phyloP scores from a whole-genome alignment of 2,888 invertebrate genomes.

The Exephanes ischioxanthus region DNA sequence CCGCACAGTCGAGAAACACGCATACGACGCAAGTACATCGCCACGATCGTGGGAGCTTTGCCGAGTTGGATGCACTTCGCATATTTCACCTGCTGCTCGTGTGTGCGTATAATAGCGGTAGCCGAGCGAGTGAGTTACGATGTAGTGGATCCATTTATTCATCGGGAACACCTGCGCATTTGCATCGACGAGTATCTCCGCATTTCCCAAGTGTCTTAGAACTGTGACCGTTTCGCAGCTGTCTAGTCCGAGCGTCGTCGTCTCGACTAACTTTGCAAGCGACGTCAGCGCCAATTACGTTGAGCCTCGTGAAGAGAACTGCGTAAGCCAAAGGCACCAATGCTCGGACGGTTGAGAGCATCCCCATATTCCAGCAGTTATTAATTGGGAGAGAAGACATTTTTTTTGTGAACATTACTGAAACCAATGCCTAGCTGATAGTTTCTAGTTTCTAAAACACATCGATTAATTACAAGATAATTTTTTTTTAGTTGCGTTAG shows the following conservation, averaged over 20 bases:
- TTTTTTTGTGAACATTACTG: too few relatives aligned
- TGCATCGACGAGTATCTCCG: constrained; percentile 48
- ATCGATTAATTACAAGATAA: too few relatives aligned
- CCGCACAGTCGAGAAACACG: neutral
- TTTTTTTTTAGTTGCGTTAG: too few relatives aligned
- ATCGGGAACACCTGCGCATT: constrained; percentile 68
- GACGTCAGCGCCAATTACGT: constrained; percentile 58
- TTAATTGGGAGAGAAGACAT: too few relatives aligned
- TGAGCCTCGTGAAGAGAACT: constrained; percentile 31
- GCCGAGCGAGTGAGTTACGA: constrained; percentile 52
- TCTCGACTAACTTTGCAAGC: constrained; percentile 41
- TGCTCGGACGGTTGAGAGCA: neutral
- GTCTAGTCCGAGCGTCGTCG: constrained; percentile 10
- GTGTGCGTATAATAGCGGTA: constrained; percentile 18
- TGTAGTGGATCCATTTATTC: constrained; percentile 62
- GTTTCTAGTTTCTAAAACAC: too few relatives aligned
- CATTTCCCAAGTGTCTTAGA: neutral
- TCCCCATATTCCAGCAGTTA: too few relatives aligned
- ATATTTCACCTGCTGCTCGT: neutral
- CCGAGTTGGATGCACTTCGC: neutral
- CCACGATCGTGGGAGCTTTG: constrained; percentile 32
- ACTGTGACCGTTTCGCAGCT: constrained; percentile 14
- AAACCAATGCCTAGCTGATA: too few relatives aligned
- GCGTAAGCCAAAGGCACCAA: neutral
- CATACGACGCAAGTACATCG: neutral